A percentile compares a stretch with the other conserved stretches of the same genome.
Conservation (phyloP, 2,113 vertebrate species). For the Corynorhinus townsendii region DNA sequence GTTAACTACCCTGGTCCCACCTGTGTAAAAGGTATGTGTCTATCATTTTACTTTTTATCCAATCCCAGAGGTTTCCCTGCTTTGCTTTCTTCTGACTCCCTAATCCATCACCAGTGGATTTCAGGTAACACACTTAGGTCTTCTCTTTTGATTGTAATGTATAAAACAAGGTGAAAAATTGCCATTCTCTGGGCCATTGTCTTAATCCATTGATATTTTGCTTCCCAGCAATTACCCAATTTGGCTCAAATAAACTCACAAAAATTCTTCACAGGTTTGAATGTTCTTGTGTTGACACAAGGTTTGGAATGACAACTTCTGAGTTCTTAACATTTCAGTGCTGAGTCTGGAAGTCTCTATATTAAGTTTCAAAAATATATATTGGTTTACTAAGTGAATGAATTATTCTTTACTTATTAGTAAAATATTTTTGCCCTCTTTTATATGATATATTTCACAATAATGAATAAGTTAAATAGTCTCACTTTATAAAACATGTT, state of each 20-base stretch:
- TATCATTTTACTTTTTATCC: not conserved
- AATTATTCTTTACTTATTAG: not conserved
- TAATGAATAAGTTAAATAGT: not conserved
- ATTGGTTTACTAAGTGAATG: not conserved
- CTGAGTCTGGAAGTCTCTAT: not conserved
- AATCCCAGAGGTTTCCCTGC: not conserved
- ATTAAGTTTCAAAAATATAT: not conserved
- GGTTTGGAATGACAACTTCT: not conserved
- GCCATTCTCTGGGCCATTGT: not conserved
- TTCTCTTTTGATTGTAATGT: not conserved
- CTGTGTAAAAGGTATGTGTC: not conserved
- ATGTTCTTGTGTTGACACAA: not conserved
- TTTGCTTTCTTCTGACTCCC: not conserved
- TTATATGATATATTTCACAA: conserved; percentile 1
- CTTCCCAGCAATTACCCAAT: not conserved
- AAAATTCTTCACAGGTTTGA: not conserved
- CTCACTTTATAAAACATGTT: not conserved
- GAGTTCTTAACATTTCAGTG: not conserved
- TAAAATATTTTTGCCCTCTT: not conserved
- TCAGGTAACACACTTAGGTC: not conserved
- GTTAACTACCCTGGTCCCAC: not conserved
- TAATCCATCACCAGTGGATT: not conserved
- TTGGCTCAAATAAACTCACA: not conserved
- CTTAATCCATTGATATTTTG: not conserved
- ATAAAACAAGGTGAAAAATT: not conserved